Evolutionary conservation across 2,888 invertebrate species (phyloP).

Genomic region (Parnassius mnemosyne): DNA sequence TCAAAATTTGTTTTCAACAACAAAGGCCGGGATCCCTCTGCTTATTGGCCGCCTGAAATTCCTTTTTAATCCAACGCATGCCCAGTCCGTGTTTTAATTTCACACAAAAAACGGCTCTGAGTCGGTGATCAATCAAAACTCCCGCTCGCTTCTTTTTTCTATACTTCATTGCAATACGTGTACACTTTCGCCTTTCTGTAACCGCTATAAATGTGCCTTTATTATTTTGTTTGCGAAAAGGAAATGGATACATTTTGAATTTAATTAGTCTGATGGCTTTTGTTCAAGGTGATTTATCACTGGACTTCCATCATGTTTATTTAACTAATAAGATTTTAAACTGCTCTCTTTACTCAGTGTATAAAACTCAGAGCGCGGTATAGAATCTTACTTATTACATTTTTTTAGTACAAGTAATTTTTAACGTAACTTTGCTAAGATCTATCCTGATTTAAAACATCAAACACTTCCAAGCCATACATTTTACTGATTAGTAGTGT

Average conservation of each 20-base stretch:
- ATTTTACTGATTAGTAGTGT: no score
- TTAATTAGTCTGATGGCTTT: constrained; percentile 71
- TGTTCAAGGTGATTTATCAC: constrained; percentile 45
- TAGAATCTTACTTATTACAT: no score
- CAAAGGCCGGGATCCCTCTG: constrained; percentile 56
- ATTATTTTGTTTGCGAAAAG: constrained; percentile 73
- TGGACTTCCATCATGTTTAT: constrained; percentile 20
- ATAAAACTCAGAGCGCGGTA: no score
- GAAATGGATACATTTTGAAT: constrained; percentile 70
- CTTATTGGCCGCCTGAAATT: constrained; percentile 66
- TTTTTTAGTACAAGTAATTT: no score
- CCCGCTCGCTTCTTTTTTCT: constrained; percentile 66
- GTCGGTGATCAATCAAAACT: constrained; percentile 79
- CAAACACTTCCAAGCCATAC: no score
- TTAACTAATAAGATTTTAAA: constrained; percentile 17
- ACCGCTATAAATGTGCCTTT: constrained; percentile 70
- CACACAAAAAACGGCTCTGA: constrained; percentile 73
- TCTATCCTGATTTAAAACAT: no score
- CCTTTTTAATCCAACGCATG: constrained; percentile 75
- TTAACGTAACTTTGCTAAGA: no score
- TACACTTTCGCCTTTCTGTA: constrained; percentile 68
- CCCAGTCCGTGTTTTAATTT: constrained; percentile 76
- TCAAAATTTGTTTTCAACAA: constrained; percentile 58
- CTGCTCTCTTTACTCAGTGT: no score
- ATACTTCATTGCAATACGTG: constrained; percentile 71